These are phyloP conservation scores for Epirrhoe tristata DNA, from an alignment of 2,888 invertebrate species.

Conservation along the genomic window DNA sequence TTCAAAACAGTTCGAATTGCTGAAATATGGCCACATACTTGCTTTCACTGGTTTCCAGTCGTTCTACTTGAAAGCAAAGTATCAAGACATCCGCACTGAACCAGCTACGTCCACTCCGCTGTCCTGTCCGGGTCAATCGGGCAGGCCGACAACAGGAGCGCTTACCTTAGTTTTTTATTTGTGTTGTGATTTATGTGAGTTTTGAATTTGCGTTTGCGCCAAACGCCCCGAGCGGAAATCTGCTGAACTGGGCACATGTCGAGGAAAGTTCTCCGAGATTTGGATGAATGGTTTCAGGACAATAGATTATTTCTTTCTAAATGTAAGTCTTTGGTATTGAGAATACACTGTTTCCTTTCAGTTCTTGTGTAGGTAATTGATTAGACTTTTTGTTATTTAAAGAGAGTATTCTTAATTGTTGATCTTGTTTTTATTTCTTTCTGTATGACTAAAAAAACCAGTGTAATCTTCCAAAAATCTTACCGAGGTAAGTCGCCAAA, in stretches of 20 bases:
- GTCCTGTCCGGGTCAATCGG: constrained; percentile 39
- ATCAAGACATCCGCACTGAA: not conserved
- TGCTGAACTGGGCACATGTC: constrained; percentile 56
- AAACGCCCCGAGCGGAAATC: constrained; percentile 76
- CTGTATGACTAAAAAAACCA: too few relatives aligned
- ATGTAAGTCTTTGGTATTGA: constrained; percentile 3
- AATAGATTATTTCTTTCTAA: constrained; percentile 20
- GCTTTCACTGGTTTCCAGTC: too few relatives aligned
- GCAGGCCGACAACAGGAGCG: constrained; percentile 80
- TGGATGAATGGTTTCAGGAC: constrained; percentile 30
- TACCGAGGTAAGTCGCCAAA: not conserved
- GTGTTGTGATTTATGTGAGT: constrained; percentile 81
- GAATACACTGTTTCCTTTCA: not conserved
- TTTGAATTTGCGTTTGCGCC: constrained; percentile 80
- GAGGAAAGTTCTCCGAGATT: constrained; percentile 51
- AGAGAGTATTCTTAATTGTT: too few relatives aligned
- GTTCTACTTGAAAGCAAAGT: too few relatives aligned
- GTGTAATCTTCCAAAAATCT: not conserved
- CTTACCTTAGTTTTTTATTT: constrained; percentile 85
- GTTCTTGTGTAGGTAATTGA: not conserved
- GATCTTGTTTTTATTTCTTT: too few relatives aligned
- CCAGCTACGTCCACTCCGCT: constrained; percentile 8
- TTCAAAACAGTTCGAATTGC: too few relatives aligned
- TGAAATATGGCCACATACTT: too few relatives aligned
- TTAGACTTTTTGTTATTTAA: not conserved